These are phyloP conservation scores for Telenomus remus DNA, from an alignment of 1,140 invertebrate genomes.

Conservation along the genomic window DNA sequence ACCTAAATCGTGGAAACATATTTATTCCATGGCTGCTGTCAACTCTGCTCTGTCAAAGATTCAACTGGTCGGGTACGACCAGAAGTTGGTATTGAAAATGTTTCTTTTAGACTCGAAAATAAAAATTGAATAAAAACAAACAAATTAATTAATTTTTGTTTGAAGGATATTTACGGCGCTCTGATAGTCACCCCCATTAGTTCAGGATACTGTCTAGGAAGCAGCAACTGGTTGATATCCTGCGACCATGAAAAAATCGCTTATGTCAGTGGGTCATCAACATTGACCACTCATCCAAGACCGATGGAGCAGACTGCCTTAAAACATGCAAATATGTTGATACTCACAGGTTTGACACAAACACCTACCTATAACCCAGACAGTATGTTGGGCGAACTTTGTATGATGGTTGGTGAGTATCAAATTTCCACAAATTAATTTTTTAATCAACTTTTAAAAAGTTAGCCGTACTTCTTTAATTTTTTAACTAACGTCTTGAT, in stretches of 20 bases:
- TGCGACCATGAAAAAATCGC: constrained; percentile 95
- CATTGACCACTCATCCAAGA: constrained; percentile 91
- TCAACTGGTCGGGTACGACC: constrained; percentile 95
- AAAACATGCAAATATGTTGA: constrained; percentile 92
- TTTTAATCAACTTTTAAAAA: too few species aligned
- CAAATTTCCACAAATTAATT: not conserved
- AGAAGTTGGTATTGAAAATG: constrained; percentile 85
- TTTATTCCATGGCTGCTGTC: constrained; percentile 89
- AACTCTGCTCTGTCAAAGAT: constrained; percentile 90
- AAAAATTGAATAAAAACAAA: not conserved
- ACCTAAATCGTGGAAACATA: constrained; percentile 90
- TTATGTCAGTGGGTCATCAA: constrained; percentile 92
- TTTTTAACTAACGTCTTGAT: too few species aligned
- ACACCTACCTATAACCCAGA: constrained; percentile 95
- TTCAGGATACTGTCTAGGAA: constrained; percentile 98
- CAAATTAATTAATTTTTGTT: not conserved
- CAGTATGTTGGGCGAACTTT: constrained; percentile 95
- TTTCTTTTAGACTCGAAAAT: constrained; percentile 3
- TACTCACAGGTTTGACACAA: constrained; percentile 94
- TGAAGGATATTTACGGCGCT: constrained; percentile 90
- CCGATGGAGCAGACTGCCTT: constrained; percentile 94
- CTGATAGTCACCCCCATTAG: constrained; percentile 93
- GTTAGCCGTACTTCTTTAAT: too few species aligned
- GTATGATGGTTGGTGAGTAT: constrained; percentile 87
- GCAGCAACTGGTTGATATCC: constrained; percentile 97